Base-by-base conservation (phyloP, 2,797 vertebrate genomes). In the Hoplostethus atlanticus region DNA sequence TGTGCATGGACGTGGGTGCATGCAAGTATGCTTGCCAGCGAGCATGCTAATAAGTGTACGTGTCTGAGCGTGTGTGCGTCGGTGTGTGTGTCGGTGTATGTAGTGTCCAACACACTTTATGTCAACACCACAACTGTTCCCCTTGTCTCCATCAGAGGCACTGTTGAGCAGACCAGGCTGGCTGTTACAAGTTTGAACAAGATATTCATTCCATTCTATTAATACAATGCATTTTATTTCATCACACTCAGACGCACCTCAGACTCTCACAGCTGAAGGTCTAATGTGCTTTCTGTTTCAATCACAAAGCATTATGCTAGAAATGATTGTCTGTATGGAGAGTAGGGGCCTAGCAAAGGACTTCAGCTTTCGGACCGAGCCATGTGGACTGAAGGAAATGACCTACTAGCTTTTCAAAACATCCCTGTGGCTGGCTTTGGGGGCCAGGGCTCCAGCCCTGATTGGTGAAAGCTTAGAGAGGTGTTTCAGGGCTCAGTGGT, bases 391-490 rank as follows among this genome's bases (percentile, higher is more conserved):
- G 76, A 89, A 91, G 91, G 89, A 93, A 94, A 94, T 91, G 87
- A 92, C 87, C 90, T 78, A 85, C 81, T 81, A 89, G 89, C 89
- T 91, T 92, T 88, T 93, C 81, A 91, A 94, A 94, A 93, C 92
- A 92, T 85, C 89, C 77, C 86, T 42, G 79, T 83, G 80, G 87
- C 79, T 80, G 86, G 78, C 68, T 87, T 2, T 53, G 83, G 82
- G 83, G 85, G 87, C 91, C 93, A 87, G 77, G 87, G 86, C 92
- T 90, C 92, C 89, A 80, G 80, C 86, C 76, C 89, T 92, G 89
- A 93, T 91, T 87, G 92, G 91, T 83, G 75, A 90, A 91, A 92
- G 91, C 91, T 92, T 90, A 88, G 75, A 73, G 89, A 90, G 88
- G 93, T 89, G 86, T 94, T 93, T 92, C 86, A 92, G 91, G 91